These are phyloP conservation scores for Propithecus perrieri DNA, from an alignment of 2,797 vertebrate species.

Conservation along the genomic window DNA sequence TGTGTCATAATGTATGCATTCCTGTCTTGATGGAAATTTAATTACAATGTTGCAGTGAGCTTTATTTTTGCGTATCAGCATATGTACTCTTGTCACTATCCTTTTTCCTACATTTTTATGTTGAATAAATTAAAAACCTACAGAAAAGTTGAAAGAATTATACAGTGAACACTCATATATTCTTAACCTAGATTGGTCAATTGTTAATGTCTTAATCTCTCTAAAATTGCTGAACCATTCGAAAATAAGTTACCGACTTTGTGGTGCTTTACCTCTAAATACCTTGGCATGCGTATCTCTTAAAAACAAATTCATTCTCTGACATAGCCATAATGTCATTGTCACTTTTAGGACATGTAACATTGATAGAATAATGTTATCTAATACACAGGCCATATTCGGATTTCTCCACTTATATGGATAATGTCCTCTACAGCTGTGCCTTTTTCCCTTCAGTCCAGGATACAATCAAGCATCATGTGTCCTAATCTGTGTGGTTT, in stretches of 20 bases:
- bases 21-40: neutral
- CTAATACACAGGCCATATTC: neutral
- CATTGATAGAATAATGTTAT: neutral
- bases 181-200: neutral
- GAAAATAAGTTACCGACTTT: constrained; percentile 9
- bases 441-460: neutral
- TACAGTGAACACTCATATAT: neutral
- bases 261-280: neutral
- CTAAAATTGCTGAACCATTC: neutral
- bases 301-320: neutral
- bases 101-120: neutral
- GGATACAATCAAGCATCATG: neutral
- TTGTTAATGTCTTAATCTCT: constrained; percentile 24
- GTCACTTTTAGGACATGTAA: neutral
- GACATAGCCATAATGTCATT: neutral
- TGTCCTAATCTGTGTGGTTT: neutral
- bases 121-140: neutral
- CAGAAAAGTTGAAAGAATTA: neutral
- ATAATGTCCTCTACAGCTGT: neutral
- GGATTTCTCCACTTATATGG: neutral
- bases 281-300: neutral
- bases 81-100: neutral
- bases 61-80: neutral
- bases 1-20: neutral
- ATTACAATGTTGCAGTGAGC: neutral